phyloP scores from a whole-genome alignment of 2,113 vertebrate species.

The Cricetomys ansorgei region DNA sequence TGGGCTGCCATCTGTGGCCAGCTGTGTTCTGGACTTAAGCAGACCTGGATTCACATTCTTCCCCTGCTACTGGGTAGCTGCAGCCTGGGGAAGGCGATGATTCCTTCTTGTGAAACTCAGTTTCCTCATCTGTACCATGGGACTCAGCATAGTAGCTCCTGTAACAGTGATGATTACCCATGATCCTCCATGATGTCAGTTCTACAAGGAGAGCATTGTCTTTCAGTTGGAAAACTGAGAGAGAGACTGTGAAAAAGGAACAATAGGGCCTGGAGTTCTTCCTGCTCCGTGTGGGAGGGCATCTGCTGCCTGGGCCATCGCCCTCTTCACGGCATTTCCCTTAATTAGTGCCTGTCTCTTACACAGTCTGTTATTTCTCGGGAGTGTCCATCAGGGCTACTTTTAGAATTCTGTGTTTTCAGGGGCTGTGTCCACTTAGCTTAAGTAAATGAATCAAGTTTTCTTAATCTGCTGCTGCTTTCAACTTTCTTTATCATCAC shows the following conservation, averaged over 20 bases:
- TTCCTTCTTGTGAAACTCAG: neutral
- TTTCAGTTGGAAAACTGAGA: neutral
- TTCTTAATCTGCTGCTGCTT: neutral
- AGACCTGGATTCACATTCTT: neutral
- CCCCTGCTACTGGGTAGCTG: neutral
- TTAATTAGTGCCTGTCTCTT: constrained; percentile 37
- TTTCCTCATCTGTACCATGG: neutral
- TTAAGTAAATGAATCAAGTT: neutral
- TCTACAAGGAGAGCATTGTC: neutral
- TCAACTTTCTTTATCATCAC: neutral
- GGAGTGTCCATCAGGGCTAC: neutral
- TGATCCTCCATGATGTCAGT: neutral
- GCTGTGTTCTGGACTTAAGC: neutral
- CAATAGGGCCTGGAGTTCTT: accelerated
- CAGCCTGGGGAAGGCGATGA: neutral
- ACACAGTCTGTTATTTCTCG: constrained; percentile 59
- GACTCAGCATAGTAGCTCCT: neutral
- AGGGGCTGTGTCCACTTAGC: neutral
- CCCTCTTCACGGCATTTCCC: neutral
- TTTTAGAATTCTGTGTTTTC: constrained; percentile 45
- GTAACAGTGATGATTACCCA: neutral
- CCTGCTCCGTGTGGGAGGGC: neutral
- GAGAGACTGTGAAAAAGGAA: neutral
- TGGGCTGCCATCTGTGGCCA: neutral
- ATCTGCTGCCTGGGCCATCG: accelerated